Percentiles rank a stretch among this genome's conserved stretches.
Conservation (phyloP, 2,113 vertebrate genomes). For the Scopus umbretta region DNA sequence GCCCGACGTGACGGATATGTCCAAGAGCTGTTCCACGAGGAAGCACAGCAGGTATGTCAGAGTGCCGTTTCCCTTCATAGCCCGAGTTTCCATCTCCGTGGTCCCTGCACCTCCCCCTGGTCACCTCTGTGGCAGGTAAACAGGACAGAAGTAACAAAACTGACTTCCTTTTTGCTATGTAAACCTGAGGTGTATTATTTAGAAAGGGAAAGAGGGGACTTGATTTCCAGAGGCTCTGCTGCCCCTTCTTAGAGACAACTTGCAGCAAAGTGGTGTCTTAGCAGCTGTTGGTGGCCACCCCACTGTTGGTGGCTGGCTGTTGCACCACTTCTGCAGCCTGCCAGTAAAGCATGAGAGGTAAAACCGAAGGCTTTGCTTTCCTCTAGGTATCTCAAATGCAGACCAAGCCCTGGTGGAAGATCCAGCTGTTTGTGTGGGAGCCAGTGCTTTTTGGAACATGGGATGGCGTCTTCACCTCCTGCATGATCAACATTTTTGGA, state of each 20-base stretch:
- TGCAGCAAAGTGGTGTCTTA: neutral
- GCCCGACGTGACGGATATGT: conserved; percentile 43
- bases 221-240: neutral
- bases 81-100: neutral
- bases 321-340: neutral
- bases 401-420: conserved; percentile 92
- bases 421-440: conserved; percentile 92
- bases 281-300: neutral
- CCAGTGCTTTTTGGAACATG: conserved; percentile 95
- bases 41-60: conserved; percentile 85
- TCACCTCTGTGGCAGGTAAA: neutral
- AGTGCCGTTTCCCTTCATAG: neutral
- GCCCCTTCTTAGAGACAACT: neutral
- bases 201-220: neutral
- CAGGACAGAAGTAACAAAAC: neutral
- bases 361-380: neutral
- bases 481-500: conserved; percentile 99
- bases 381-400: conserved; percentile 76
- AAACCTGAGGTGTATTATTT: neutral
- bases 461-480: conserved; percentile 98
- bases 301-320: neutral
- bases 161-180: neutral
- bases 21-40: conserved; percentile 92
- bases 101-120: neutral
- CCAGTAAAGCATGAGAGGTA: neutral